Conservation (phyloP, 2,113 vertebrate genomes). For the Pangasianodon gigas region DNA sequence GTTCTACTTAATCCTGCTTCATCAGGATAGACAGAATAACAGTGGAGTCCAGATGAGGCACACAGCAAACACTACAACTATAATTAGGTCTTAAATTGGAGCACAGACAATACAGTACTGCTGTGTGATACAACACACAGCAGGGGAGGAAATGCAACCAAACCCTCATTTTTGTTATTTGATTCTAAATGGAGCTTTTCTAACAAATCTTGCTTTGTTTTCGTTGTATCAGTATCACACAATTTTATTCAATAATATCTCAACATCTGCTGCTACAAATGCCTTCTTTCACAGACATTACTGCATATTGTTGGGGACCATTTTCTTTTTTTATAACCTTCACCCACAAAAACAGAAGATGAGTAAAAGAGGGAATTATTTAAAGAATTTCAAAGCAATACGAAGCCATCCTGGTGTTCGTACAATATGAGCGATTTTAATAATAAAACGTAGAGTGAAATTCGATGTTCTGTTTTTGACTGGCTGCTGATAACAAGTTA, state of each 20-base stretch:
- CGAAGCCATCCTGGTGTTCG: too few relatives aligned
- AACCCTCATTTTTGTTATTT: background rate
- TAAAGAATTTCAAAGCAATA: background rate
- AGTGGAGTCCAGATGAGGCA: background rate
- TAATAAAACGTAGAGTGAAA: slow-evolving; percentile 42
- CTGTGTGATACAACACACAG: background rate
- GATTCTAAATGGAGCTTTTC: background rate
- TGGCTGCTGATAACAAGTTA: slow-evolving; percentile 53
- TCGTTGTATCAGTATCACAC: background rate
- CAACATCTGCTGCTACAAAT: background rate
- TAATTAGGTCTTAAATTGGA: slow-evolving; percentile 26
- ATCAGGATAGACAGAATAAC: background rate
- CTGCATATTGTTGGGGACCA: background rate
- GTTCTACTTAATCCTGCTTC: slow-evolving; percentile 48
- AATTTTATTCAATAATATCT: background rate
- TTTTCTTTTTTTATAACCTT: background rate
- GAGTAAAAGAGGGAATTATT: background rate
- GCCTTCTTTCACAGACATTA: background rate
- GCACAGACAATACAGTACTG: background rate
- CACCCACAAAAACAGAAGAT: background rate
- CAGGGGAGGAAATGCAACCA: background rate
- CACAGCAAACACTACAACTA: background rate
- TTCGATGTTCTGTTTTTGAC: slow-evolving; percentile 51
- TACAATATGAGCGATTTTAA: background rate
- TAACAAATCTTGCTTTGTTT: background rate